A percentile compares a stretch with the other conserved stretches of the same genome.
Conservation (phyloP, 1,140 invertebrate species). For the Polyergus mexicanus region DNA sequence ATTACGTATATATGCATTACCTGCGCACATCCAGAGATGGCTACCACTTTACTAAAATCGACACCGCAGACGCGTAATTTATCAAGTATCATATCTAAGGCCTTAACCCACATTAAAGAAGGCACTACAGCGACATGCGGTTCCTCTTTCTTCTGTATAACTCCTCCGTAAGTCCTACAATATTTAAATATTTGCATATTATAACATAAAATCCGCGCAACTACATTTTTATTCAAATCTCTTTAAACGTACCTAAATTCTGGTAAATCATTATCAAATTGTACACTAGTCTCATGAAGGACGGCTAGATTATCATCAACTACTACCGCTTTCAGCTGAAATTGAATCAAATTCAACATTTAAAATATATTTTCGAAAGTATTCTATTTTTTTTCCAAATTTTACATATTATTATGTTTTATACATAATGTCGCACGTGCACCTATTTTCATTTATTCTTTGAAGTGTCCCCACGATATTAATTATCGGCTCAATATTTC, state of each 20-base stretch:
- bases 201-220: not conserved
- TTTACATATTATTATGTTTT: too few species aligned
- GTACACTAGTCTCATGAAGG: slow-evolving; percentile 92
- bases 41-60: slow-evolving; percentile 93
- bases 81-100: slow-evolving; percentile 96
- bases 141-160: slow-evolving; percentile 88
- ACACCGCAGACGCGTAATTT: slow-evolving; percentile 92
- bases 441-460: not conserved
- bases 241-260: slow-evolving; percentile 92
- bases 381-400: too few species aligned
- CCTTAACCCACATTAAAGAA: slow-evolving; percentile 97
- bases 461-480: slow-evolving; percentile 13
- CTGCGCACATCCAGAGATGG: slow-evolving; percentile 96
- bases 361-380: not conserved
- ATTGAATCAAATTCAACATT: slow-evolving; percentile 29
- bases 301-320: slow-evolving; percentile 92
- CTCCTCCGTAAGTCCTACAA: slow-evolving; percentile 93
- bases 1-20: slow-evolving; percentile 84
- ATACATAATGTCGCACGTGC: not conserved
- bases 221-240: not conserved
- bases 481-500: slow-evolving; percentile 43
- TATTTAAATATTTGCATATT: not conserved
- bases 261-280: slow-evolving; percentile 96
- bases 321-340: slow-evolving; percentile 95
- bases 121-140: slow-evolving; percentile 91